Percentiles rank a stretch among this genome's conserved stretches.
phyloP scores from a whole-genome alignment of 2,797 vertebrate species.

The Lepilemur septentrionalis region DNA sequence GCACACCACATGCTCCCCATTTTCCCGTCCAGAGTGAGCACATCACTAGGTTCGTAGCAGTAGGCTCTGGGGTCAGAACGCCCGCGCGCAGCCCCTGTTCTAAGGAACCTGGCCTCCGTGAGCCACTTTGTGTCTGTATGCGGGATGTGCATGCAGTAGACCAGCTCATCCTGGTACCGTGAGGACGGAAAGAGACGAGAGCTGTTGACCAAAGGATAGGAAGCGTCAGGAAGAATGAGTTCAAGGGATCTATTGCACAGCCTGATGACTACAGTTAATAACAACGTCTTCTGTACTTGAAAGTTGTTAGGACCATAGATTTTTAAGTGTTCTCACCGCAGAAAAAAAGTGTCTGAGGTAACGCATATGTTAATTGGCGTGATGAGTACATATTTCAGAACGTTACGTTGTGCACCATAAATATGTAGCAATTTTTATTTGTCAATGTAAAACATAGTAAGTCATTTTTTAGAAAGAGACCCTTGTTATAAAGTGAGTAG shows the following conservation, averaged over 20 bases:
- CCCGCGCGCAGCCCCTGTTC: not conserved
- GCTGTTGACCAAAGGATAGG: not conserved
- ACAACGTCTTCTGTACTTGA: too few relatives aligned
- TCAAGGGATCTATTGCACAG: too few relatives aligned
- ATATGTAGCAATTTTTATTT: not conserved
- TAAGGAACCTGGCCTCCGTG: too few relatives aligned
- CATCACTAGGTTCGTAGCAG: rapidly evolving
- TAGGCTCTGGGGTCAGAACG: not conserved
- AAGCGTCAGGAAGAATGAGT: not conserved
- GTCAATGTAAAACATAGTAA: not conserved
- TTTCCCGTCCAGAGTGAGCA: rapidly evolving
- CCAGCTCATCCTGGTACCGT: not conserved
- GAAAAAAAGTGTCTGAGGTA: not conserved
- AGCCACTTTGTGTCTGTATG: rapidly evolving
- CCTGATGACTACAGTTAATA: not conserved
- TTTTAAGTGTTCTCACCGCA: not conserved
- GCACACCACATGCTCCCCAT: rapidly evolving
- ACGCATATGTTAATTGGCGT: not conserved
- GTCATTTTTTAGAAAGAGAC: not conserved
- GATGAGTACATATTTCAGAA: not conserved
- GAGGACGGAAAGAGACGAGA: not conserved
- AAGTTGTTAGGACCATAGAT: not conserved
- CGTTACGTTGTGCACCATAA: not conserved
- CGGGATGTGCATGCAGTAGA: rapidly evolving
- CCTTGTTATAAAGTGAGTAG: rapidly evolving